Conservation (phyloP, 2,888 invertebrate genomes). For the Bimastos eiseni region DNA sequence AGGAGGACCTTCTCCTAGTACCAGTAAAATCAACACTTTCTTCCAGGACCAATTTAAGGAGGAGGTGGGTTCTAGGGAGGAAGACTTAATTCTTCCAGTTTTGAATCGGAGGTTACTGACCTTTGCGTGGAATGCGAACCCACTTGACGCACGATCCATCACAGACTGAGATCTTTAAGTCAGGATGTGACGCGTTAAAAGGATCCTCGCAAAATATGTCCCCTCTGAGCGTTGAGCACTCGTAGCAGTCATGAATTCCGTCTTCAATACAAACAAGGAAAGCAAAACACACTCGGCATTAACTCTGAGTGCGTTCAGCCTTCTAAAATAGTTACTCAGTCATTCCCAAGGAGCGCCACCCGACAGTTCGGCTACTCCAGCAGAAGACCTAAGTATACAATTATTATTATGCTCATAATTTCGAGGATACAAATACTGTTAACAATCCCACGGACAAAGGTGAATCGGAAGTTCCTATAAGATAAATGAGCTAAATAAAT, state of each 20-base stretch:
- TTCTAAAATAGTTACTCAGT: no score
- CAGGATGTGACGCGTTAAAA: conserved; percentile 51
- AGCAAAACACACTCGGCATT: not conserved
- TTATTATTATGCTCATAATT: no score
- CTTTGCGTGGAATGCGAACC: conserved; percentile 48
- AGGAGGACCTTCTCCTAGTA: no score
- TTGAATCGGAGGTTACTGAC: conserved; percentile 42
- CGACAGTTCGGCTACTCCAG: no score
- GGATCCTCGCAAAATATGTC: conserved; percentile 49
- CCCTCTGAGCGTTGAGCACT: conserved; percentile 42
- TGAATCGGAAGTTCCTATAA: not conserved
- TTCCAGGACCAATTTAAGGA: no score
- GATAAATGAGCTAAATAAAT: not conserved
- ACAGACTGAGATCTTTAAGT: conserved; percentile 45
- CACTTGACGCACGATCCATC: conserved; percentile 52
- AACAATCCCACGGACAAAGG: not conserved
- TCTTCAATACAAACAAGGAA: not conserved
- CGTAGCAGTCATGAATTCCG: conserved; percentile 36
- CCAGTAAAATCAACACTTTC: no score
- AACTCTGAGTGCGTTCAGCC: no score
- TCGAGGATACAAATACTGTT: no score
- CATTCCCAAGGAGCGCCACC: no score
- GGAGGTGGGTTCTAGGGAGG: no score
- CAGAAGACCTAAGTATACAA: no score
- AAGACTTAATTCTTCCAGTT: no score